These are phyloP conservation scores for Nannospalax galili DNA, from an alignment of 2,113 vertebrate species.

Conservation along the genomic window DNA sequence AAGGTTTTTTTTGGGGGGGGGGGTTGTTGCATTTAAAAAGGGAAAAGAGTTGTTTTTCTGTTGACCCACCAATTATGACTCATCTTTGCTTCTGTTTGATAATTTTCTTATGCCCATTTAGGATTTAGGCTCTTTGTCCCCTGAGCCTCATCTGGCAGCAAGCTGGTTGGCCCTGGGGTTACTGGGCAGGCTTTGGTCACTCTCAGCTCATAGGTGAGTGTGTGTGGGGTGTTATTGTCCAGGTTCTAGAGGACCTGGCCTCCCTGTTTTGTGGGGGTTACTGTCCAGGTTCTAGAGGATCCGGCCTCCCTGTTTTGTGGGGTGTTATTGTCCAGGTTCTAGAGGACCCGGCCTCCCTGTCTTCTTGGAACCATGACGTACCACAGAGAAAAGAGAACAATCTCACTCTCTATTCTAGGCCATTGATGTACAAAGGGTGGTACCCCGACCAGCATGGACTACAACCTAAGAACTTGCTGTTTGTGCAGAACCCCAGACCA, in stretches of 20 bases:
- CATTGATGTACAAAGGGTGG: background rate
- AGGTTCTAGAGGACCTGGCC: background rate
- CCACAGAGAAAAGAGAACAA: background rate
- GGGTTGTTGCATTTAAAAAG: background rate
- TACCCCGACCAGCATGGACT: background rate
- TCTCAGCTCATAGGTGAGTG: background rate
- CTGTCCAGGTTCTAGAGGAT: background rate
- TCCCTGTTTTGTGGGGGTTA: background rate
- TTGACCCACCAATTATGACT: background rate
- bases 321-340: background rate
- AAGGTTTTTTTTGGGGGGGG: background rate
- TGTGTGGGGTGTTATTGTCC: background rate
- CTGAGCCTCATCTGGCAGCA: background rate
- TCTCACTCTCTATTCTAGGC: background rate
- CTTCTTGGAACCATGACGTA: background rate
- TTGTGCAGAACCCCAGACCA: background rate
- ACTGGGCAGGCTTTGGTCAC: background rate
- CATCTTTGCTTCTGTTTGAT: conserved; percentile 20
- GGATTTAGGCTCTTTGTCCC: background rate
- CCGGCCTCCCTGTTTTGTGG: background rate
- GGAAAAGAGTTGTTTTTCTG: conserved; percentile 3
- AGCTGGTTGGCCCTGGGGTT: background rate
- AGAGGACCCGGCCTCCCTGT: background rate
- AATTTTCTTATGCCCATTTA: background rate
- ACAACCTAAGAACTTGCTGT: background rate